Evolutionary conservation across 2,888 invertebrate genomes (phyloP), one percentile per base, ranked within the genome.

Genomic region (Carterocephalus palaemon): DNA sequence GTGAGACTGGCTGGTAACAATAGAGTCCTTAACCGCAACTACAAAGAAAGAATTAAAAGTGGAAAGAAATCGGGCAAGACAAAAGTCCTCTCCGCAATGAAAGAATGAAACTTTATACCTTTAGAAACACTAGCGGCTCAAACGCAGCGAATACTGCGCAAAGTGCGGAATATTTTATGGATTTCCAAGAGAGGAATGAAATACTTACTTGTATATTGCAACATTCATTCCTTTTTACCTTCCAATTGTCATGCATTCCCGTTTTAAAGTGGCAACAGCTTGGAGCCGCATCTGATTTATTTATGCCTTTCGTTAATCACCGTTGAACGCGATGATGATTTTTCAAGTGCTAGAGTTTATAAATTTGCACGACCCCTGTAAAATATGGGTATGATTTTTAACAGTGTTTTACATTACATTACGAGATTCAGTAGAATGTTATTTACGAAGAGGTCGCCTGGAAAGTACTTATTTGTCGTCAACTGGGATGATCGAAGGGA

Each of bases 1-100:
- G 74, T 75, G 77, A 65, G 75, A 75, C 70, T 68, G 60, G 52
- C 48, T 51, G 33, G 49, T 59, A 70, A 81, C 80, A 82, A 82
- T 71, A 53, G 57, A 32, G 62, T 64, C 64, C 65, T 65, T 67
- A 62, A 70, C 67, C 66, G 57, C 53, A 51, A 56, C 56, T 53
- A 62, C 62, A 70, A 72, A 70, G 62, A 45, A 45, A 45, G 68
- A 69, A 62, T 65, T 64, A 67, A 60, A 66, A 59, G 43, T 59
- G 60, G 59, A 57, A 69, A 71, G 70, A 70, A 69, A 68, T 61
- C 59, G 58, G 46, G 26, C 54, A 62, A 62, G 60, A 59, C 60
- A 60, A 60, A 59, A 43, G 43, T 43, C 22, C 43, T 29, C 34
- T n/a, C 7, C 10, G 42, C 28, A 26, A 28, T 28, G 32, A 29